These are phyloP conservation scores for Sebastes diploproa DNA, from an alignment of 2,797 vertebrate species.

Conservation along the genomic window DNA sequence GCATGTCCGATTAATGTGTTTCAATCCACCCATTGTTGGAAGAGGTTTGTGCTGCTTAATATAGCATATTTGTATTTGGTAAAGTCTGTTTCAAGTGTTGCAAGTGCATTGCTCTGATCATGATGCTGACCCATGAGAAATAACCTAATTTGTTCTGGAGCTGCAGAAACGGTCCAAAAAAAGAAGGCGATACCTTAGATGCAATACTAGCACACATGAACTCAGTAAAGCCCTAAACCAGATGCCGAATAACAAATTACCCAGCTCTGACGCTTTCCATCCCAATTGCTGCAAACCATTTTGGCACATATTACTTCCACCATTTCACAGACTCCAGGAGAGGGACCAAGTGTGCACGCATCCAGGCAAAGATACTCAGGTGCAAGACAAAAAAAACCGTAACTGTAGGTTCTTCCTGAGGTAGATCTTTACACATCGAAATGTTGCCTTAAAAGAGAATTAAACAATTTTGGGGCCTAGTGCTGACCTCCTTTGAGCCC, in stretches of 20 bases:
- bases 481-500: background rate
- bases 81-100: slow-evolving; percentile 1
- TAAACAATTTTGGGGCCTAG: background rate
- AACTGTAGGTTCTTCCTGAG: background rate
- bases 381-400: background rate
- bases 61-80: background rate
- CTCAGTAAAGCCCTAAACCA: slow-evolving; percentile 1
- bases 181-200: background rate
- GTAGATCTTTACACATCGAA: background rate
- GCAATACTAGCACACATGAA: background rate
- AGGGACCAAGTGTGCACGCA: background rate
- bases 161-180: background rate
- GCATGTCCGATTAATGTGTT: slow-evolving; percentile 27
- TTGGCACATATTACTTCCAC: background rate
- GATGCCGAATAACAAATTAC: slow-evolving; percentile 31
- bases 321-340: background rate
- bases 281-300: background rate
- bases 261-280: background rate
- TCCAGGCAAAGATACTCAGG: background rate
- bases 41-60: background rate
- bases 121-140: background rate
- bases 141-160: slow-evolving; percentile 2
- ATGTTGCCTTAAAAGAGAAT: background rate
- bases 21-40: slow-evolving; percentile 1
- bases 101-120: background rate